Evolutionary conservation across 35 echinoderm and acorn worm genomes (phyloP).

Genomic region (Stichopus chloronotus): DNA sequence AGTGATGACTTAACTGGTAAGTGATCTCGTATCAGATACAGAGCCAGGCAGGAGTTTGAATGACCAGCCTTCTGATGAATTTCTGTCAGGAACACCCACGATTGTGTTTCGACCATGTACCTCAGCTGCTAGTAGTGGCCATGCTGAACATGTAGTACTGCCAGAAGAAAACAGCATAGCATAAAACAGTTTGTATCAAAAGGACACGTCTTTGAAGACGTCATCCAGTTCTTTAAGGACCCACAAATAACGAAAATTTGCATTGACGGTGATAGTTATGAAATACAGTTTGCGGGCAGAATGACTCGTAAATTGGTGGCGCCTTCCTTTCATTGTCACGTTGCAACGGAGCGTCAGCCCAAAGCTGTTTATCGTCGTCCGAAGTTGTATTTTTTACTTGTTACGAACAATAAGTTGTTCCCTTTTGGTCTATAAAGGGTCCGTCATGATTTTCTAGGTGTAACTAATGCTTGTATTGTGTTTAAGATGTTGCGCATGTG

Average conservation of each 20-base stretch:
- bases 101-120: conserved; percentile 9
- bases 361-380: background rate
- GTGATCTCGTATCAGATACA: background rate
- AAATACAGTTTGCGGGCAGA: background rate
- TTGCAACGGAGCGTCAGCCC: background rate
- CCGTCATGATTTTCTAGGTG: background rate
- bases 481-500: background rate
- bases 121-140: background rate
- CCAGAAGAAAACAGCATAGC: background rate
- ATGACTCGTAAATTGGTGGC: background rate
- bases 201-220: background rate
- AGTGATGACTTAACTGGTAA: conserved; percentile 19
- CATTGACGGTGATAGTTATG: too few relatives aligned
- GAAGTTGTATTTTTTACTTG: background rate
- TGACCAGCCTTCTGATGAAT: background rate
- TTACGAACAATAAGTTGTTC: background rate
- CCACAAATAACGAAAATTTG: background rate
- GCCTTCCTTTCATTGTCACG: background rate
- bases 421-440: background rate
- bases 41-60: background rate
- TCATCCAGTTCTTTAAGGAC: background rate
- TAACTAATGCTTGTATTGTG: background rate
- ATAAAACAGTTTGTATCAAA: background rate
- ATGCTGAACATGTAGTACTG: background rate
- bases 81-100: conserved; percentile 10